Evolutionary conservation across 2,113 vertebrate genomes (phyloP).

Genomic region (Anguilla japonica): DNA sequence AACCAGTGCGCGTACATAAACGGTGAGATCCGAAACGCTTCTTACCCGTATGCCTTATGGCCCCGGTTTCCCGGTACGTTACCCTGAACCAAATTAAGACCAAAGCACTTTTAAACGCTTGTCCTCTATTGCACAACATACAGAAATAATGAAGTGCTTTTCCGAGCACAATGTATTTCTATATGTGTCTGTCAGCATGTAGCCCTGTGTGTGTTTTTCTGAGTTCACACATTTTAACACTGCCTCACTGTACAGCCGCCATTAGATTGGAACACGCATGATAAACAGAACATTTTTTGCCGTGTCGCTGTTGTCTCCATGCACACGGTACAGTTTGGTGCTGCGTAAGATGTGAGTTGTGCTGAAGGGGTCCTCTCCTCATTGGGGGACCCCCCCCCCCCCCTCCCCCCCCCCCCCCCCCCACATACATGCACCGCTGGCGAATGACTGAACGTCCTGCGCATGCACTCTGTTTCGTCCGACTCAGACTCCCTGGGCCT

Average conservation of each 20-base stretch:
- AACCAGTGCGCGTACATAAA: constrained; percentile 95
- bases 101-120: too few relatives aligned
- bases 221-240: too few relatives aligned
- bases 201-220: too few relatives aligned
- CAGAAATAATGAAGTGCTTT: background rate
- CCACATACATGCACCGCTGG: too few relatives aligned
- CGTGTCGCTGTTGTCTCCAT: too few relatives aligned
- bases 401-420: too few relatives aligned
- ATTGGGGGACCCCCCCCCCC: too few relatives aligned
- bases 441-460: background rate
- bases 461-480: background rate
- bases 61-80: background rate
- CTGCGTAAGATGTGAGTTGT: too few relatives aligned
- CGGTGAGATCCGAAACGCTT: constrained; percentile 69
- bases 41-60: background rate
- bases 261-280: background rate
- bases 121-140: background rate
- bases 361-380: too few relatives aligned
- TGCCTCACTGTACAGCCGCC: too few relatives aligned
- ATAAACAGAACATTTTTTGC: too few relatives aligned
- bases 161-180: background rate
- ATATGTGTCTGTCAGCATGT: background rate
- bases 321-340: too few relatives aligned
- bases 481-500: constrained; percentile 86
- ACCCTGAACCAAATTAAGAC: background rate